These are phyloP conservation scores for Meloidogyne hapla DNA, from an alignment of 1,140 invertebrate genomes.

Conservation along the genomic window DNA sequence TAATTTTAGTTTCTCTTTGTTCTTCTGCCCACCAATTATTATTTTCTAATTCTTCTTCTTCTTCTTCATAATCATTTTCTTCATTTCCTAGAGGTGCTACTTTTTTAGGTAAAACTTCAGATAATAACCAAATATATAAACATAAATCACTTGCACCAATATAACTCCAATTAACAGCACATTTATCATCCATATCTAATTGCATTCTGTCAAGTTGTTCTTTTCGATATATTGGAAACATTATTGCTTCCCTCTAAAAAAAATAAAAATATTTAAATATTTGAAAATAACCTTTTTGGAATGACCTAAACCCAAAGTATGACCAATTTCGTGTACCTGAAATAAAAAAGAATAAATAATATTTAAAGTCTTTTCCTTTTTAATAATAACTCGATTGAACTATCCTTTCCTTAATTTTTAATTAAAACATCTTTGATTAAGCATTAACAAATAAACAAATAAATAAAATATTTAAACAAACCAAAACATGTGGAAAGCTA, in stretches of 20 bases:
- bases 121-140: slow-evolving; percentile 55
- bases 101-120: slow-evolving; percentile 56
- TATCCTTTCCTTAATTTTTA: too few species aligned
- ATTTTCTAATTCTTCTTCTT: background rate
- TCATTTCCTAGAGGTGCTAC: slow-evolving; percentile 38
- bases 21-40: background rate
- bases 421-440: too few species aligned
- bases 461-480: slow-evolving; percentile 52
- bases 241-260: slow-evolving; percentile 43
- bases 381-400: too few species aligned
- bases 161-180: slow-evolving; percentile 58
- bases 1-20: background rate
- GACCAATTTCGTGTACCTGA: slow-evolving; percentile 50
- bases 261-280: background rate
- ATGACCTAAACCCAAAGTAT: slow-evolving; percentile 54
- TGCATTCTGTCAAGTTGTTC: slow-evolving; percentile 50
- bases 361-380: too few species aligned
- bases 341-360: too few species aligned
- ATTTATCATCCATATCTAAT: slow-evolving; percentile 57
- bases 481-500: slow-evolving; percentile 54
- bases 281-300: slow-evolving; percentile 42
- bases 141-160: slow-evolving; percentile 54
- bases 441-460: too few species aligned
- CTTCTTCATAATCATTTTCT: slow-evolving; percentile 6
- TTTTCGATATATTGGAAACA: slow-evolving; percentile 59